These are phyloP conservation scores for Onthophagus taurus DNA, from an alignment of 1,140 invertebrate species.

Conservation along the genomic window DNA sequence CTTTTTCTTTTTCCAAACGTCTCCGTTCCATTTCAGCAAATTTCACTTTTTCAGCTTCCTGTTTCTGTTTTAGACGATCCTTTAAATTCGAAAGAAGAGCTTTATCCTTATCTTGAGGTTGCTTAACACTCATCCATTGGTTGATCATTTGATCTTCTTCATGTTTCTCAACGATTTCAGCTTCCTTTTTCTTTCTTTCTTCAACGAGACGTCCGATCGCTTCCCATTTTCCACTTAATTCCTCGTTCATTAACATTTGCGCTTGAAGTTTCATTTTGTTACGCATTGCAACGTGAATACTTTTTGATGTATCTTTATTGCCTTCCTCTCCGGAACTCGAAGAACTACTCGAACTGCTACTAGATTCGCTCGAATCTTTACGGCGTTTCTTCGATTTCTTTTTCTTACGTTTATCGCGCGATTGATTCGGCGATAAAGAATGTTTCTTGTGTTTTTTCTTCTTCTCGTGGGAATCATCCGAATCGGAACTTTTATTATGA, in stretches of 20 bases:
- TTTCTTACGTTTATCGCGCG: constrained; percentile 28
- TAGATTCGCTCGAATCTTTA: constrained; percentile 35
- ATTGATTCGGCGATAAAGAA: constrained; percentile 18
- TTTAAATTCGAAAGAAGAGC: constrained; percentile 50
- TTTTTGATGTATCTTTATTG: constrained; percentile 45
- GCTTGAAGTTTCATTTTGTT: constrained; percentile 46
- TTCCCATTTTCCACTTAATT: constrained; percentile 34
- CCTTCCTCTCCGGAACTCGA: constrained; percentile 42
- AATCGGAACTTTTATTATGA: constrained; percentile 22
- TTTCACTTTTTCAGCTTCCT: constrained; percentile 40
- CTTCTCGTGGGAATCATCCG: constrained; percentile 18
- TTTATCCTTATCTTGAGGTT: constrained; percentile 47
- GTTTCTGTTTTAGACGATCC: constrained; percentile 38
- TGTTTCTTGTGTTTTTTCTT: constrained; percentile 26
- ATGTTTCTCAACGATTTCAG: constrained; percentile 19
- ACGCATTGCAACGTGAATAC: constrained; percentile 58
- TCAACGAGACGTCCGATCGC: constrained; percentile 38
- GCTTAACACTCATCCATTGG: constrained; percentile 51
- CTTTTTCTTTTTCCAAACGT: constrained; percentile 39
- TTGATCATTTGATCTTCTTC: constrained; percentile 45
- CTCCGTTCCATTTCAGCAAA: constrained; percentile 42
- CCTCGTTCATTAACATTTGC: constrained; percentile 41
- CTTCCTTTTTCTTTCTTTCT: constrained; percentile 37
- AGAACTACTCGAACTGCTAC: constrained; percentile 41
- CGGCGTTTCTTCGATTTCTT: constrained; percentile 35